Evolutionary conservation across 1,140 invertebrate genomes (phyloP).

Genomic region (Neuroterus valhalla): DNA sequence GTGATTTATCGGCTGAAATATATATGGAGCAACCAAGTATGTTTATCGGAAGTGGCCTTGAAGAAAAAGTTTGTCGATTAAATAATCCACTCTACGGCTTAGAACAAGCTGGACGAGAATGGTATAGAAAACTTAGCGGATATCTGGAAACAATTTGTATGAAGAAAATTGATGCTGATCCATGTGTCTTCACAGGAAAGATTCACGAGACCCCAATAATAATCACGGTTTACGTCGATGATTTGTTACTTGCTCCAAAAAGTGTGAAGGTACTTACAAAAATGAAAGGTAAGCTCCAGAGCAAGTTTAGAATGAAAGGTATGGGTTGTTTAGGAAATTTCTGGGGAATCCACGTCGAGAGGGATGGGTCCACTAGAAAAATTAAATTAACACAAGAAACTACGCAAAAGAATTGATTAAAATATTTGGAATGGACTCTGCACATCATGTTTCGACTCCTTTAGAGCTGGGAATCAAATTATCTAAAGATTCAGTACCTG

Average conservation of each 20-base stretch:
- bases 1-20: conserved; percentile 32
- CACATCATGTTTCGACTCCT: conserved; percentile 23
- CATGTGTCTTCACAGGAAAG: conserved; percentile 39
- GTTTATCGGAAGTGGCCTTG: conserved; percentile 27
- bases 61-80: conserved; percentile 39
- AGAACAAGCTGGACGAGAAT: conserved; percentile 40
- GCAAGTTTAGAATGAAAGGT: conserved; percentile 33
- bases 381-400: neutral
- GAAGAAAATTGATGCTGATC: conserved; percentile 35
- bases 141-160: conserved; percentile 31
- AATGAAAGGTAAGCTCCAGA: conserved; percentile 15
- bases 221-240: conserved; percentile 40
- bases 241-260: conserved; percentile 18
- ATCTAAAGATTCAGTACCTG: conserved; percentile 20
- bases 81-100: conserved; percentile 39
- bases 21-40: conserved; percentile 41
- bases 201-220: conserved; percentile 34
- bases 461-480: conserved; percentile 7
- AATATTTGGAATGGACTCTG: conserved; percentile 32
- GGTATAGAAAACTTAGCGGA: conserved; percentile 34
- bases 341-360: conserved; percentile 37
- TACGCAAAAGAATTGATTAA: conserved; percentile 14
- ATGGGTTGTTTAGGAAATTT: conserved; percentile 35
- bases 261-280: neutral
- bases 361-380: conserved; percentile 10